phyloP scores from a whole-genome alignment of 1,140 invertebrate genomes.

The Drosophila equinoxialis region DNA sequence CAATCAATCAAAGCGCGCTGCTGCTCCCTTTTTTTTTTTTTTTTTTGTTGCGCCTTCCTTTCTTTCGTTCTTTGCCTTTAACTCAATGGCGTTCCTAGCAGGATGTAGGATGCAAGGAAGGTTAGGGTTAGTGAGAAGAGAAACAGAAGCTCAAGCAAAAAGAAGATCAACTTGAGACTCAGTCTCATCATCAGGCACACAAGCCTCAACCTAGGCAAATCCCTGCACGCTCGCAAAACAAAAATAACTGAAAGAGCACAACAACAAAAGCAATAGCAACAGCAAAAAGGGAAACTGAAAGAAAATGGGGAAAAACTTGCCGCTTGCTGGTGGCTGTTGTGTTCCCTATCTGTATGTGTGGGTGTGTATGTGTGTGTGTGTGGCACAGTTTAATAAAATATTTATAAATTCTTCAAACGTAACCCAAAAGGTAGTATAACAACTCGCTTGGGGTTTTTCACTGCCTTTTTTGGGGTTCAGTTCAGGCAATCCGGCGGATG shows the following conservation, averaged over 20 bases:
- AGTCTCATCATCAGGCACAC: constrained; percentile 51
- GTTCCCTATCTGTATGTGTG: too few relatives aligned
- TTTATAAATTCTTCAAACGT: constrained; percentile 68
- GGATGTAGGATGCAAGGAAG: too few relatives aligned
- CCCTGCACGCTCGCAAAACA: constrained; percentile 56
- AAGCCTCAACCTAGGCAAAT: constrained; percentile 49
- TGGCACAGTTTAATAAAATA: constrained; percentile 64
- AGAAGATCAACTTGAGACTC: constrained; percentile 26
- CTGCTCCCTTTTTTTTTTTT: constrained; percentile 37
- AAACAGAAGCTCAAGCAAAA: not conserved
- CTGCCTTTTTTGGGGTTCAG: constrained; percentile 6
- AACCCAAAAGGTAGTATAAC: constrained; percentile 53
- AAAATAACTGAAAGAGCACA: constrained; percentile 9
- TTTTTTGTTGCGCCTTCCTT: too few relatives aligned
- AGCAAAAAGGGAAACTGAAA: not conserved
- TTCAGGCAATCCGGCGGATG: not conserved
- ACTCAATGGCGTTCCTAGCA: too few relatives aligned
- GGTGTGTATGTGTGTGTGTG: not conserved
- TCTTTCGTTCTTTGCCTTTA: too few relatives aligned
- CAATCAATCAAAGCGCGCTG: constrained; percentile 62
- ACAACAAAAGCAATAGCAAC: not conserved
- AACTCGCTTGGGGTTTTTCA: constrained; percentile 51
- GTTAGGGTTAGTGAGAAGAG: not conserved
- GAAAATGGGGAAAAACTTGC: constrained; percentile 36
- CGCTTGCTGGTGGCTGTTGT: constrained; percentile 14